Base-by-base conservation (phyloP, 2,113 vertebrate species). In the Hirundichthys speculiger region DNA sequence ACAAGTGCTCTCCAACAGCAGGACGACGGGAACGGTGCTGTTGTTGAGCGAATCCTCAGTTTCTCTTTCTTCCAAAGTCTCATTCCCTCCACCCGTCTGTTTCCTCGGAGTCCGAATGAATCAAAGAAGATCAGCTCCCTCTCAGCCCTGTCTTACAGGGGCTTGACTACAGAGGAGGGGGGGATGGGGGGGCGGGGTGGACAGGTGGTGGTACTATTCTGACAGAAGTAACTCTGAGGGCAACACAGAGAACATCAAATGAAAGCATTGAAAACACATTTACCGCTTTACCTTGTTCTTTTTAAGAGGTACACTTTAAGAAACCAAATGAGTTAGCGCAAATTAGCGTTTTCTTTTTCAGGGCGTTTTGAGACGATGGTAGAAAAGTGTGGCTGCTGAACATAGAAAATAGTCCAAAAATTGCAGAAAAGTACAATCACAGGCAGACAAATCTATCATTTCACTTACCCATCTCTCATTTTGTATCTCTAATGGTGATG, bases 101-200 rank as follows among this genome's bases (percentile, higher is more conserved):
- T 75, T 89, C 75, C 72, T 82, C 67, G 63, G 50, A 72, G 83
- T 82, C 84, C 62, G 21, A 27, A 57, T 79, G 75, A 86, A 78
- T 90, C 86, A 82, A 81, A 85, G 77, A 73, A 83, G 80, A 86
- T 89, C 86, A 83, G 66, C 47, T 77, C 24, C 57, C 43, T 66
- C 59, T 64, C 65, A 84, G 82, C 79, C 62, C 70, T 66, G 84
- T 79, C 77, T 86, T 88, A 80, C 63, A 72, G 58, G 61, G 72
- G 75, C 74, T 89, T 76, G 73, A 87, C 77, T 82, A 79, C 76
- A 80, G 74, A 80, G 65, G 51, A 64, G 70, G 65, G 64, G 50
- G 52, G 30, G 59, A 19, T 12, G 40, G 60, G 63, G 41, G 55
- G 73, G 54, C 54, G 69, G 53, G 65, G 59, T 40, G 13, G 43